Evolutionary conservation across 2,888 invertebrate species (phyloP), one percentile per base, ranked within the genome.

Genomic region (Temnothorax unifasciatus): DNA sequence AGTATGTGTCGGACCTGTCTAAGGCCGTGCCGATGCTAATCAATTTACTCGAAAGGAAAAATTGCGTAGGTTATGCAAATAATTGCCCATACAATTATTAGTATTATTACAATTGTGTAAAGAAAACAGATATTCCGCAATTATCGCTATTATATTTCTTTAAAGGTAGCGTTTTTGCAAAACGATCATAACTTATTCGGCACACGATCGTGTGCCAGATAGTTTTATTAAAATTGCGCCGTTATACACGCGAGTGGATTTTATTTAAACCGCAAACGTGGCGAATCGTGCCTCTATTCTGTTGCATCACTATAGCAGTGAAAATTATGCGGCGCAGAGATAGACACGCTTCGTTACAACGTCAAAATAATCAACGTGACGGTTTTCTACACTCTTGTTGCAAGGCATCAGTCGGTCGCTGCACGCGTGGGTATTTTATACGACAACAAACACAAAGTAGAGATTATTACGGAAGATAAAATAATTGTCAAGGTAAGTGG

Each of bases 281-380:
- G 61, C 61, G 4, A 84, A 74, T 74, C 74, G 66, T 34, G 50
- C 50, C 41, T 21, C 41, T 63, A 52, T 47, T 54, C 18, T 47
- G 52, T 84, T 84, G 84, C 74, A 61, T 84, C 74, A 84, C 47
- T 54, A 69, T 54, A 69, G 74, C 74, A 81, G 50, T 21, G 74
- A 66, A 84, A 84, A 82, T 82, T 54, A 84, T 52, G 68, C 50
- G 18, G n/a, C 34, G 50, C 18, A 13, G 29, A 82, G 84, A 84
- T 82, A 84, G 82, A 68, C 41, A 84, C 84, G 84, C 84, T 82
- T 84, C 50, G 52, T 69, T 84, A 71, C n/a, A 74, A 75, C 61
- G 84, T 84, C 74, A 74, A 84, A 82, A 75, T 82, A 84, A 84
- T 82, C 61, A 68, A 74, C 74, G 29, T 61, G 74, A 77, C 74